Evolutionary conservation across 2,113 vertebrate genomes (phyloP), one percentile per base, ranked within the genome.

Genomic region (Regulus satrapa): DNA sequence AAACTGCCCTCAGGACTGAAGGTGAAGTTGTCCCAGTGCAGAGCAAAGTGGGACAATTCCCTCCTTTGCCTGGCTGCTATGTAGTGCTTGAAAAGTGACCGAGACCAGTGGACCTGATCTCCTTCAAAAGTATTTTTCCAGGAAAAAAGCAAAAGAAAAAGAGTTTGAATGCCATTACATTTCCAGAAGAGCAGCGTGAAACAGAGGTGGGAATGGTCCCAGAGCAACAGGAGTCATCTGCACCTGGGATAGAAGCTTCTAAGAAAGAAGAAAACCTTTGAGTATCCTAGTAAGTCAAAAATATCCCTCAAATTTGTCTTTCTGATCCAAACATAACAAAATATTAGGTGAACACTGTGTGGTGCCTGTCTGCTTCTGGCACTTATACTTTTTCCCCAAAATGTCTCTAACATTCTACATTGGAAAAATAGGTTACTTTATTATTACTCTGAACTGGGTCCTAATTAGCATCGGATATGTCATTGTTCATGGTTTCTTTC

Each of bases 11-110:
- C 41, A 48, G 69, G 4, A 29, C 2, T 5, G 1, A 4, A 48
- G 49, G 6, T 24, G 12, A 34, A 6, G 17, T 12, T 0, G 0
- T 6, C 10, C 5, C 6, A 46, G n/a, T 2, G 29, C 29, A 34
- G 34, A 74, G 41, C 5, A 64, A 12, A 19, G n/a, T 0, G 0
- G 29, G 15, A 56, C 18, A 55, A 29, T 74, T 15, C 12, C 28
- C 34, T 56, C 34, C 16, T 29, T 66, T 34, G 15, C 19, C 41
- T 18, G 5, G 19, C 24, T 67, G 24, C 14, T 36, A 73, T 10
- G 7, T 24, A 28, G 17, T 46, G 28, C 8, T 67, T 46, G 46
- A 52, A 67, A 81, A 46, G 16, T 6, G 3, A 59, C 2, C 45
- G 52, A 40, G 4, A 25, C 4, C 0, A 0, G 8, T 29, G 19